Evolutionary conservation across 2,113 vertebrate species (phyloP).

Genomic region (Eubucco bourcierii): DNA sequence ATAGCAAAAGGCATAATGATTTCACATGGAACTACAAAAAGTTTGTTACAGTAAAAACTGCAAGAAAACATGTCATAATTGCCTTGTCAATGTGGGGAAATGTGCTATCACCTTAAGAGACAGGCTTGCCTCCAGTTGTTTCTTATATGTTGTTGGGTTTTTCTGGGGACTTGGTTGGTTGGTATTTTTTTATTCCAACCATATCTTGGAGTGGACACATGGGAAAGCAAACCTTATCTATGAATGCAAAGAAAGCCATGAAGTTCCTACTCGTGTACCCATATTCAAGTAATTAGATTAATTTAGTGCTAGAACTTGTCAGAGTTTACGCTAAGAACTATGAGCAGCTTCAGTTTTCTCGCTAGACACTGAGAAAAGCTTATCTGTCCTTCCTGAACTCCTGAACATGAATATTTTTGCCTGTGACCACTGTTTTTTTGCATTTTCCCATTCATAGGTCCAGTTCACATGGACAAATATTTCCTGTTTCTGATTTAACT

Average conservation of each 20-base stretch:
- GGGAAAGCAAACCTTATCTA: neutral
- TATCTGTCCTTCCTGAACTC: neutral
- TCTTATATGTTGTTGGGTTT: no score
- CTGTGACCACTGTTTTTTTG: neutral
- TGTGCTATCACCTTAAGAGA: neutral
- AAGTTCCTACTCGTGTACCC: neutral
- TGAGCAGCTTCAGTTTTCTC: neutral
- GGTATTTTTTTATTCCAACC: neutral
- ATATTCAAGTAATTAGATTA: neutral
- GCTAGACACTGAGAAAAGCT: neutral
- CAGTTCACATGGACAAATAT: fast-evolving
- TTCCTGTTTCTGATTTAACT: neutral
- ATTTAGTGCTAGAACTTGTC: neutral
- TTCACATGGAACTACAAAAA: neutral
- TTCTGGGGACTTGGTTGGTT: neutral
- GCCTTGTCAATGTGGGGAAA: neutral
- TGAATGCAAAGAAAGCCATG: neutral
- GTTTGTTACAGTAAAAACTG: neutral
- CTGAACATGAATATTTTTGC: neutral
- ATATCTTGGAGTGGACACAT: neutral
- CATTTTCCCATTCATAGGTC: neutral
- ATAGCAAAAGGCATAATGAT: neutral
- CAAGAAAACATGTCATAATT: neutral
- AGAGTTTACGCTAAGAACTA: neutral
- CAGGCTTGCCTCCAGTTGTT: neutral